Conservation (phyloP, 2,113 vertebrate species). For the Tympanuchus pallidicinctus region DNA sequence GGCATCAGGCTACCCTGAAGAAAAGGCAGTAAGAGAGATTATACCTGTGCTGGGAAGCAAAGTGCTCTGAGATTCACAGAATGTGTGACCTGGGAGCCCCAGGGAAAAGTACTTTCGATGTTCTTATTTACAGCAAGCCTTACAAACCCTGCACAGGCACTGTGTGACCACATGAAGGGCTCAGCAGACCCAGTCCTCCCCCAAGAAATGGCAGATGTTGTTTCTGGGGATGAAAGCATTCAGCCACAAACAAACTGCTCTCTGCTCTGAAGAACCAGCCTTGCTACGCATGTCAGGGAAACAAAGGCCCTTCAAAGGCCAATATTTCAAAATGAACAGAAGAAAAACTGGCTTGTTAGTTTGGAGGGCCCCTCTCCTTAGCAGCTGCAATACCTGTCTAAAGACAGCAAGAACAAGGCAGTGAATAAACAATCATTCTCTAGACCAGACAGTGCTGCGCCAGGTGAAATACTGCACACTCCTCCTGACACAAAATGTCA, state of each 20-base stretch:
- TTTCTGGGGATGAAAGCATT: background rate
- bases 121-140: background rate
- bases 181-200: background rate
- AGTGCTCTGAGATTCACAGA: background rate
- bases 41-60: background rate
- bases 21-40: background rate
- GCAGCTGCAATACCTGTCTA: constrained; percentile 58
- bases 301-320: constrained; percentile 49
- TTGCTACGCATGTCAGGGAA: constrained; percentile 1
- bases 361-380: constrained; percentile 48
- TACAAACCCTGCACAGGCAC: background rate
- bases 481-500: constrained; percentile 66
- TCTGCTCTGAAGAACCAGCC: constrained; percentile 1
- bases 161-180: background rate
- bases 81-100: background rate
- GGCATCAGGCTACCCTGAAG: background rate
- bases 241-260: background rate
- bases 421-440: constrained; percentile 72
- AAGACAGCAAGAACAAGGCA: constrained; percentile 56
- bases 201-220: background rate
- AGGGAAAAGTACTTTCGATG: background rate
- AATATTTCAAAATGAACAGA: constrained; percentile 34
- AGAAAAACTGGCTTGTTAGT: constrained; percentile 70
- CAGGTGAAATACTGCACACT: constrained; percentile 67
- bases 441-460: constrained; percentile 60